phyloP scores from a whole-genome alignment of 2,888 invertebrate species.

The Scaptomyza parva region DNA sequence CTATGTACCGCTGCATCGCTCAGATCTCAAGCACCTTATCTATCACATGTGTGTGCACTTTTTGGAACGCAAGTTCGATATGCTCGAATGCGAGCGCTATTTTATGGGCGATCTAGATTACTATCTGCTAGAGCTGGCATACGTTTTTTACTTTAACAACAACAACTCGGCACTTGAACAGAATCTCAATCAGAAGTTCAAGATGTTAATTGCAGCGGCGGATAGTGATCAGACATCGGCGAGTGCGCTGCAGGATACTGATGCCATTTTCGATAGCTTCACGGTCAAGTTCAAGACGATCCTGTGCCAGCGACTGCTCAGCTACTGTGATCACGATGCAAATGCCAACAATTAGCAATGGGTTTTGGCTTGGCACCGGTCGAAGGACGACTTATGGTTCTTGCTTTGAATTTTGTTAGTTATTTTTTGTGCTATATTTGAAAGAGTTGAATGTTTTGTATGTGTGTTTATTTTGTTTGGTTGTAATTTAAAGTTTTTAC shows the following conservation, averaged over 20 bases:
- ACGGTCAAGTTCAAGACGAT: slow-evolving; percentile 84
- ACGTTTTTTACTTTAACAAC: slow-evolving; percentile 84
- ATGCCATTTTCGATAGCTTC: slow-evolving; percentile 84
- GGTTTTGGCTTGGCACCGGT: slow-evolving; percentile 15
- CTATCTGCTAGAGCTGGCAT: slow-evolving; percentile 84
- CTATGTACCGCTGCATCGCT: slow-evolving; percentile 83
- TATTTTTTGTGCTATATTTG: slow-evolving; percentile 27
- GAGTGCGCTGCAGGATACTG: slow-evolving; percentile 80
- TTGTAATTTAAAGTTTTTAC: slow-evolving; percentile 43
- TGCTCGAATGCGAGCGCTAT: slow-evolving; percentile 83
- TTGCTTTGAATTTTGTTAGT: slow-evolving; percentile 46
- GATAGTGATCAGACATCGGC: slow-evolving; percentile 61
- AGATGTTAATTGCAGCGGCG: slow-evolving; percentile 76
- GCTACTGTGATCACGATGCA: slow-evolving; percentile 74
- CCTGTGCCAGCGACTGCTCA: slow-evolving; percentile 84
- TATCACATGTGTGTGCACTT: slow-evolving; percentile 84
- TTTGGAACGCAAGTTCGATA: slow-evolving; percentile 81
- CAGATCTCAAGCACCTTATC: slow-evolving; percentile 84
- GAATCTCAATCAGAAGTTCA: slow-evolving; percentile 83
- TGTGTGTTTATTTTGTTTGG: slow-evolving; percentile 34
- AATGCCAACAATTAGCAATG: slow-evolving; percentile 71
- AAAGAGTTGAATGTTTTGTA: slow-evolving; percentile 51
- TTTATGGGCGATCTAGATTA: slow-evolving; percentile 84
- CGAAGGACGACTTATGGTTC: slow-evolving; percentile 27
- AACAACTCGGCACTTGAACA: slow-evolving; percentile 83